A percentile compares a stretch with the other conserved stretches of the same genome.
phyloP scores from a whole-genome alignment of 2,797 vertebrate genomes.

The Tokudaia muenninki region DNA sequence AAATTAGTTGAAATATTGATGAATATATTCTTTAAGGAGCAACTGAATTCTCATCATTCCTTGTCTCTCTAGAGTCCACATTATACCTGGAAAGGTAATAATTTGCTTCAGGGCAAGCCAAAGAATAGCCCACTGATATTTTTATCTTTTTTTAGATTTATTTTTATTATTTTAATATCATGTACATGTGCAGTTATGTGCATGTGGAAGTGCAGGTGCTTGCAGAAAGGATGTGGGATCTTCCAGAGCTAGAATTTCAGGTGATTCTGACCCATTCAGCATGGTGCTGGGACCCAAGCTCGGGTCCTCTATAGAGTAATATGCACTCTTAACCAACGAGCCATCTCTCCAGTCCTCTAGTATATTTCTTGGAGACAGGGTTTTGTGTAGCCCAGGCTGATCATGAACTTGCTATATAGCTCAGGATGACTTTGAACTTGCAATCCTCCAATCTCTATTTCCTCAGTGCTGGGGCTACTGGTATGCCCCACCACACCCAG shows the following conservation, averaged over 20 bases:
- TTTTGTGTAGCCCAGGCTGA: neutral
- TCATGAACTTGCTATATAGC: neutral
- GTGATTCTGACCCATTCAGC: neutral
- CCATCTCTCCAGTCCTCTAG: neutral
- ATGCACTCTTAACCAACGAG: neutral
- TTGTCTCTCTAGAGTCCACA: neutral
- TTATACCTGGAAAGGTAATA: neutral
- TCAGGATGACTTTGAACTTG: neutral
- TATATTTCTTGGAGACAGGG: neutral
- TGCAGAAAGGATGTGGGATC: neutral
- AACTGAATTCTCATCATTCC: neutral
- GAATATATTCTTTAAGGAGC: neutral
- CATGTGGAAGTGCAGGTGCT: neutral
- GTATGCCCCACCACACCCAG: too few species aligned
- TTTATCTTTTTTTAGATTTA: neutral
- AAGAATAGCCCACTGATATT: neutral
- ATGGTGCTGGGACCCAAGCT: neutral
- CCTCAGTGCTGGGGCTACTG: neutral
- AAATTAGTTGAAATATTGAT: constrained; percentile 3
- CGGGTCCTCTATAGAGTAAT: neutral
- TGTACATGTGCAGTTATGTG: too few species aligned
- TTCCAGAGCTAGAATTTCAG: neutral
- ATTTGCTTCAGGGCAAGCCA: neutral
- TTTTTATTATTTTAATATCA: neutral
- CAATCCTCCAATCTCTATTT: neutral